Evolutionary conservation across 1,140 invertebrate genomes (phyloP), one percentile per base, ranked within the genome.

Genomic region (Ganaspis sp.): DNA sequence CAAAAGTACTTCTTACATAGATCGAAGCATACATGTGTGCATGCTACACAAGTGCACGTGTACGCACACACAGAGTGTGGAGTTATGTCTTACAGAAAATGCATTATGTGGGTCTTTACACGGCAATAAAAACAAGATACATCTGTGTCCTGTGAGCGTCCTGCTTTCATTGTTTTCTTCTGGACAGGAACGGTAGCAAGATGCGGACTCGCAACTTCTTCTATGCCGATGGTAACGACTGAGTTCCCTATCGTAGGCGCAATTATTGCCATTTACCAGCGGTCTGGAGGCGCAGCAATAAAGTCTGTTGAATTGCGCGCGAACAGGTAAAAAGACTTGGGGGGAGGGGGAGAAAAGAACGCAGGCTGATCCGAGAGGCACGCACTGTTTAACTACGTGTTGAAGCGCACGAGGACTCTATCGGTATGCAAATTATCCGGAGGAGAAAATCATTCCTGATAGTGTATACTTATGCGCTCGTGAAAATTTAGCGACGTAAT

Each of bases 211-310:
- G 74, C 72, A 78, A 49, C 69, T 70, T 80, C 76, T 81, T 85
- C 83, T 83, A 83, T 85, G 82, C 76, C 80, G 81, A 86, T 82
- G 82, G 85, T 85, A 87, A 86, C 85, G 81, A 86, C 81, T 80
- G 82, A 81, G 77, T 83, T 79, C 79, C 72, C 80, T 81, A 87
- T 87, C 83, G 76, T 74, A 74, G 73, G 54, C 77, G 84, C 85
- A 88, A 90, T 90, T 89, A 90, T 87, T 85, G 83, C 85, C 78
- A 79, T 88, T 90, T 88, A 88, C 87, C 78, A 74, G 78, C 78
- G 73, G 78, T 70, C 29, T 53, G 21, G 71, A 71, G 75, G 69
- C 29, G 79, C 76, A 29, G 40, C 58, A 71, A 71, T 83, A 83
- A 83, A 83, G 64, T 64, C 73, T 38, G 72, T 76, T 70, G 79